Evolutionary conservation across 2,888 invertebrate genomes (phyloP).

Genomic region (Carabus problematicus): DNA sequence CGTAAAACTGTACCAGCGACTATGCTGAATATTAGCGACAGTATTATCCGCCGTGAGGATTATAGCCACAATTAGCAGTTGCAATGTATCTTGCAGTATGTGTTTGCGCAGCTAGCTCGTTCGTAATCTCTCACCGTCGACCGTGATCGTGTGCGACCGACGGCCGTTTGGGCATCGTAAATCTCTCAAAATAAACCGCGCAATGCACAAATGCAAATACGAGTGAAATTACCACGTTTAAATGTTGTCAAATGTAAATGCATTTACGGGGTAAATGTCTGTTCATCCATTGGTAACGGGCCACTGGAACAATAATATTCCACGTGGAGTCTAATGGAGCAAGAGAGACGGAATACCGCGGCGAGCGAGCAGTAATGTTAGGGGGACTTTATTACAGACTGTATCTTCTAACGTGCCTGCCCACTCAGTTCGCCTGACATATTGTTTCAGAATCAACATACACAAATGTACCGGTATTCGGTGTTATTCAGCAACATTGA

Average conservation of each 20-base stretch:
- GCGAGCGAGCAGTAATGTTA: no score
- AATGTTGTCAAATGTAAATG: constrained; percentile 39
- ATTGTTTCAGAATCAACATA: no score
- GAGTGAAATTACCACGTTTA: constrained; percentile 36
- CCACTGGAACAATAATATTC: no score
- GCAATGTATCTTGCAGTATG: constrained; percentile 36
- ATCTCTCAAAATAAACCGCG: constrained; percentile 31
- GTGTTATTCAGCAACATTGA: no score
- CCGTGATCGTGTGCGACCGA: no score
- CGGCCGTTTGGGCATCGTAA: constrained; percentile 17
- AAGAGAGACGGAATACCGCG: no score
- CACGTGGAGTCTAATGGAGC: no score
- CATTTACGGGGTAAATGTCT: constrained; percentile 17
- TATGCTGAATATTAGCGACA: constrained; percentile 34
- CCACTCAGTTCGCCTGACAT: no score
- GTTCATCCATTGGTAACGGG: constrained; percentile 6
- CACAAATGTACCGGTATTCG: no score
- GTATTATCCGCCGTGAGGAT: constrained; percentile 30
- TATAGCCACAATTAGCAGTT: constrained; percentile 39
- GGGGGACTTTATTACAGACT: no score
- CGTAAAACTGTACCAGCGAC: constrained; percentile 28
- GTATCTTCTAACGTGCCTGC: no score
- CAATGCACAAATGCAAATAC: constrained; percentile 35
- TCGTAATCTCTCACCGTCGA: not conserved
- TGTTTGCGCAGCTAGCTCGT: constrained; percentile 1